Evolutionary conservation across 2,797 vertebrate genomes (phyloP).

Genomic region (Podarcis siculus): DNA sequence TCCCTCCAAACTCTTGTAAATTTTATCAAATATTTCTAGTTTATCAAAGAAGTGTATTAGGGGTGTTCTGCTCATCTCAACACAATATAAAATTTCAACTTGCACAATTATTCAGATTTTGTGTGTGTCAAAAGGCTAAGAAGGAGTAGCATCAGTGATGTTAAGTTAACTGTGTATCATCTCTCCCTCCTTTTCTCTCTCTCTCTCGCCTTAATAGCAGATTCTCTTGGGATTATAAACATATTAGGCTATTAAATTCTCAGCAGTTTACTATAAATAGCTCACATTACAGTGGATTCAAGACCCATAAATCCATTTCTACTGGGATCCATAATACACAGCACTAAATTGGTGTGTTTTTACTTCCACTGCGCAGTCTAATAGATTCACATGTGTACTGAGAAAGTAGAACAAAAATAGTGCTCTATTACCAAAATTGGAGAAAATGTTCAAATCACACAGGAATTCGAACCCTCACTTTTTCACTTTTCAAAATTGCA

Average conservation of each 20-base stretch:
- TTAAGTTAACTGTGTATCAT: slow-evolving; percentile 56
- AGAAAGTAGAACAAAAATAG: background rate
- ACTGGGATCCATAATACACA: slow-evolving; percentile 1
- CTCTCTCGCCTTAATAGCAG: slow-evolving; percentile 47
- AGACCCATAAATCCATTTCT: slow-evolving; percentile 47
- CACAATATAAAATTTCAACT: slow-evolving; percentile 48
- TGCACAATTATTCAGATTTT: background rate
- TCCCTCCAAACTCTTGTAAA: background rate
- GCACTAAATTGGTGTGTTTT: slow-evolving; percentile 38
- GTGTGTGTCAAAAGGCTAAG: slow-evolving; percentile 50
- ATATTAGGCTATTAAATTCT: slow-evolving; percentile 57
- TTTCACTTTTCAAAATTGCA: slow-evolving; percentile 30
- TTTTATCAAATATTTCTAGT: background rate
- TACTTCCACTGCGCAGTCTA: slow-evolving; percentile 7
- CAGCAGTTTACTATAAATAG: slow-evolving; percentile 55
- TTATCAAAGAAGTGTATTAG: background rate
- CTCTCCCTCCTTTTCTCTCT: slow-evolving; percentile 26
- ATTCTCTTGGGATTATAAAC: slow-evolving; percentile 57
- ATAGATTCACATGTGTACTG: background rate
- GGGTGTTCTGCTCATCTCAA: background rate
- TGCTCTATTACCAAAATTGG: slow-evolving; percentile 33
- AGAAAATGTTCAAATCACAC: slow-evolving; percentile 25
- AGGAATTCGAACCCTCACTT: background rate
- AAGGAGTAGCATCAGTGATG: slow-evolving; percentile 44
- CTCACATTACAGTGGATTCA: slow-evolving; percentile 46